A percentile compares a stretch with the other conserved stretches of the same genome.
These are phyloP conservation scores for Drosophila equinoxialis DNA, from an alignment of 1,140 invertebrate genomes.

Conservation along the genomic window DNA sequence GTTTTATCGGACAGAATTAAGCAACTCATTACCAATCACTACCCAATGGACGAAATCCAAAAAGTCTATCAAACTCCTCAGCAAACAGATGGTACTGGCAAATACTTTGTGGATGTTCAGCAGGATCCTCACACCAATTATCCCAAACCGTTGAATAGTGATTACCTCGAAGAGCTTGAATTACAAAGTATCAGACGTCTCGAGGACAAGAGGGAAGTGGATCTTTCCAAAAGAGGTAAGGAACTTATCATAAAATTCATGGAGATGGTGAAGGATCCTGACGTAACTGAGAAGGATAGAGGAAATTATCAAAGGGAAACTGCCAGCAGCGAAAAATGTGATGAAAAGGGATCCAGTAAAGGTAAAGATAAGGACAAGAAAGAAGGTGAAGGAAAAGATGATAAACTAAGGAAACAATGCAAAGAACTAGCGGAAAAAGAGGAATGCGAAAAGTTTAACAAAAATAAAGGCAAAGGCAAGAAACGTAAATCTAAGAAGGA, in stretches of 20 bases:
- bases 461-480: neutral
- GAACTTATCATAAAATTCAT: conserved; percentile 14
- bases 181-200: neutral
- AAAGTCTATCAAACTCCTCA: neutral
- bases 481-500: neutral
- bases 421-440: conserved; percentile 6
- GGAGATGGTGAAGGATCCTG: neutral
- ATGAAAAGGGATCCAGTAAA: neutral
- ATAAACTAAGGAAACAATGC: conserved; percentile 14
- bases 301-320: neutral
- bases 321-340: neutral
- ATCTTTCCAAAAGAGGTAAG: neutral
- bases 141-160: neutral
- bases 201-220: neutral
- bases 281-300: neutral
- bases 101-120: neutral
- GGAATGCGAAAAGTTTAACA: neutral
- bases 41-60: neutral
- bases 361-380: neutral
- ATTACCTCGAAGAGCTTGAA: neutral
- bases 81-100: neutral
- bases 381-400: neutral
- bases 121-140: neutral
- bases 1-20: neutral
- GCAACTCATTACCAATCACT: conserved; percentile 6